These are phyloP conservation scores for Gallinago media DNA, from an alignment of 2,113 vertebrate genomes.

Conservation along the genomic window DNA sequence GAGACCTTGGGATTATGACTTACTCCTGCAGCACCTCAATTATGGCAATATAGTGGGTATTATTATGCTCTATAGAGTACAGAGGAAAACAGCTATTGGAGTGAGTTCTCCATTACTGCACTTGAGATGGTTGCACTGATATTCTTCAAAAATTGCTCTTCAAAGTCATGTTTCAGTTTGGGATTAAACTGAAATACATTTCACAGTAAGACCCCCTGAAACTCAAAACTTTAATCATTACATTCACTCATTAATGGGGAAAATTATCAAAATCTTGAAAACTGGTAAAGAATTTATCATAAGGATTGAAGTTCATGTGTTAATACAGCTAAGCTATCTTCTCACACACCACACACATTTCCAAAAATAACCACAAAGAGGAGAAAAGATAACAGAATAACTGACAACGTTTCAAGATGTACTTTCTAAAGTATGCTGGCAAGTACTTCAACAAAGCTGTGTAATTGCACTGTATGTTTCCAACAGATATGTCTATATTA, in stretches of 20 bases:
- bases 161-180: neutral
- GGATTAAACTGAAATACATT: neutral
- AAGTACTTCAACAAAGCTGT: conserved; percentile 21
- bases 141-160: neutral
- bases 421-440: conserved; percentile 18
- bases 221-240: neutral
- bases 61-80: neutral
- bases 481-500: neutral
- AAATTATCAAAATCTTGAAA: neutral
- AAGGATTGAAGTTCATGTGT: neutral
- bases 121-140: neutral
- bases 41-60: neutral
- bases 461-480: neutral
- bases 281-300: neutral
- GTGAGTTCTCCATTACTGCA: neutral
- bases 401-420: conserved; percentile 30
- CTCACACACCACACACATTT: neutral
- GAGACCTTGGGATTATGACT: neutral
- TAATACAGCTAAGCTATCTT: neutral
- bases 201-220: neutral
- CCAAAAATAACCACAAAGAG: conserved; percentile 32
- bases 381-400: neutral
- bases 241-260: neutral
- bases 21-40: neutral
- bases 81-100: neutral